These are phyloP conservation scores for Sebastes flavidus DNA, from an alignment of 2,797 vertebrate genomes.

Conservation along the genomic window DNA sequence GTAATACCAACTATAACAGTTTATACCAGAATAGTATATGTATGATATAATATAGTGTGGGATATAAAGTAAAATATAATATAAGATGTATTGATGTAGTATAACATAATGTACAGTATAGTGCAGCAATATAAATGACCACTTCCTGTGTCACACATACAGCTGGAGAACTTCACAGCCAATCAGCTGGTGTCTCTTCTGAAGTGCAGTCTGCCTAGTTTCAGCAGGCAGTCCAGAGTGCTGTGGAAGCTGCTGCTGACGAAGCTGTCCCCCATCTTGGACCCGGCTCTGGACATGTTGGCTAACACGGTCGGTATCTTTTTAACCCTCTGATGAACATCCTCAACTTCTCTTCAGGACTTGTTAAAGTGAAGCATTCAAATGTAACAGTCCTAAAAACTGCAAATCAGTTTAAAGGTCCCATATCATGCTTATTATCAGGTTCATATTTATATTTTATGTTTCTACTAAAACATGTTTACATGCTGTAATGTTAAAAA, in stretches of 20 bases:
- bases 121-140: not conserved
- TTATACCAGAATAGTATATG: no score
- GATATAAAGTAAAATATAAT: not conserved
- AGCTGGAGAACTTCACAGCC: constrained; percentile 72
- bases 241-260: constrained; percentile 79
- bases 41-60: not conserved
- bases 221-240: constrained; percentile 57
- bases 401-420: not conserved
- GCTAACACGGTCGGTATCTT: constrained; percentile 45
- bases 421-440: no score
- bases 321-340: not conserved
- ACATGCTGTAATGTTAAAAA: no score
- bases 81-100: not conserved
- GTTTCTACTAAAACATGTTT: no score
- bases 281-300: constrained; percentile 71
- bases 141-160: not conserved
- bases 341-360: not conserved
- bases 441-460: no score
- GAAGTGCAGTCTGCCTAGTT: constrained; percentile 68
- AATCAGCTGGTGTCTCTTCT: constrained; percentile 72
- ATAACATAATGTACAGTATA: not conserved
- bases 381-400: not conserved
- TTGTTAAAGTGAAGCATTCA: not conserved
- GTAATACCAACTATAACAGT: not conserved
- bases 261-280: constrained; percentile 52